Base-by-base conservation (phyloP, 2,888 invertebrate species). In the Terebella lapidaria region DNA sequence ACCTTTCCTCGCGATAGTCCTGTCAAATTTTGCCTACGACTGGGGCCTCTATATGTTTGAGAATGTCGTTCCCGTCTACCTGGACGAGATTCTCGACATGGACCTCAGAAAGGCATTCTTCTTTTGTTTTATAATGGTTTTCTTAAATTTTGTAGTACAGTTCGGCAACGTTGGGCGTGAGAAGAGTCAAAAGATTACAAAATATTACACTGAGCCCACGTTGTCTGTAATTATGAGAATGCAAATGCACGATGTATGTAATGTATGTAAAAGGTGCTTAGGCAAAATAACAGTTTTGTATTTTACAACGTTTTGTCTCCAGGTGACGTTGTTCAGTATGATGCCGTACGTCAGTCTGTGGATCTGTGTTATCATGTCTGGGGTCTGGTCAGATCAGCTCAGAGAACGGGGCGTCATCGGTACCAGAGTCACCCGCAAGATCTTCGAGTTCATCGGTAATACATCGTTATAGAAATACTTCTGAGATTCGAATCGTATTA, bases 21-120 rank as follows among this genome's bases (percentile, higher is more conserved):
- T 82, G 2, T 81, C 81, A 1, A 83, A 84, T 63, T 72, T 83
- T 53, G 82, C 79, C 54, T 80, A 81, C 58, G 80, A 76, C 30
- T 79, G 77, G 77, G 77, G 74, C 30, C 72, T 77, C 24, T 79
- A 80, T 66, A 74, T 71, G 35, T 77, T 80, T 72, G 67, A 77
- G 49, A 73, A 73, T 15, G 70, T 71, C 25, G 64, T 79, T 47
- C 80, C 79, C 18, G 68, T 71, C 1, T 79, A 61, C 51, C 54
- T 68, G 49, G 52, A 53, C 5, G 62, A 65, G 29, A 59, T 67
- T 1, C 52, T 67, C n/a, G 51, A 64, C 10, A 55, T 67, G 45
- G 61, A 64, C 29, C 60, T 67, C 26, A 51, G 45, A 47, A 52
- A 56, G 47, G 65, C 63, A n/a, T n/a, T n/a, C n/a, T n/a, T n/a